Evolutionary conservation across 2,797 vertebrate genomes (phyloP).

Genomic region (Hydrolagus colliei): DNA sequence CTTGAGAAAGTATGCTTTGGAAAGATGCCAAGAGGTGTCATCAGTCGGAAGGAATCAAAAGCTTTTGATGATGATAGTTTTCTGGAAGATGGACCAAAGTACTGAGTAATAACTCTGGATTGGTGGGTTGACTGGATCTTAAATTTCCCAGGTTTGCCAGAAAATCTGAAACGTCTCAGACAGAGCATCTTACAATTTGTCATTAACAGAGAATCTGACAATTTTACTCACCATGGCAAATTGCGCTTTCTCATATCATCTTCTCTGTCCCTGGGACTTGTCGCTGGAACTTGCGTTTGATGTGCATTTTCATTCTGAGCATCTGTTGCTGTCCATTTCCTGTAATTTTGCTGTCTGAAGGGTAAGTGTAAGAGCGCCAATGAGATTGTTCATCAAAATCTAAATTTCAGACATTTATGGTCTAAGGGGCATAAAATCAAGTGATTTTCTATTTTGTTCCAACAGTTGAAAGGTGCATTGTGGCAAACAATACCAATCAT

Average conservation of each 20-base stretch:
- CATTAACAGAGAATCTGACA: no score
- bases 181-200: no score
- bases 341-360: constrained; percentile 13
- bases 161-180: no score
- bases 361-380: constrained; percentile 12
- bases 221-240: no score
- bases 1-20: no score
- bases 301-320: not conserved
- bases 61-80: no score
- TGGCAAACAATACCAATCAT: not conserved
- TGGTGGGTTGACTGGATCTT: no score
- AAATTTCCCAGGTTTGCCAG: no score
- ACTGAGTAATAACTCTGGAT: no score
- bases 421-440: not conserved
- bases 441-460: not conserved
- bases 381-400: constrained; percentile 17
- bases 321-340: constrained; percentile 18
- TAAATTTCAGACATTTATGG: not conserved
- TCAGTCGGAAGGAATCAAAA: no score
- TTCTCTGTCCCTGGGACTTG: not conserved
- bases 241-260: not conserved
- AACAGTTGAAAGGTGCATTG: not conserved
- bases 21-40: no score
- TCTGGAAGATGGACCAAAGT: no score
- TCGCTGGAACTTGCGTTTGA: not conserved